These are phyloP conservation scores for Pomacea maculata DNA, from an alignment of 1,140 invertebrate genomes.

Conservation along the genomic window DNA sequence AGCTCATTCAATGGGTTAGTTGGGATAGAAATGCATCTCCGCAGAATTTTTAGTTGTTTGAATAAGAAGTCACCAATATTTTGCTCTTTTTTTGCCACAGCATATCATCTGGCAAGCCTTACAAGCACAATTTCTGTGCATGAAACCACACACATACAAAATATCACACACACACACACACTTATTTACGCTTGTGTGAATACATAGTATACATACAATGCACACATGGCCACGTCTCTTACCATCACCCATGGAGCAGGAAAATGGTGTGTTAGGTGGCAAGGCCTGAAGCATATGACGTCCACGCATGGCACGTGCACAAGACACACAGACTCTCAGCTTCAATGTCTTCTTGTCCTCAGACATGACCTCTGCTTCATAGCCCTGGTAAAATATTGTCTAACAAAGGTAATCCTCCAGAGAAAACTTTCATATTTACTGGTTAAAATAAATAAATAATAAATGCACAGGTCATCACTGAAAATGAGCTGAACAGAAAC, in stretches of 20 bases:
- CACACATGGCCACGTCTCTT: constrained; percentile 7
- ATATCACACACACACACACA: neutral
- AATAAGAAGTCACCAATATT: too few relatives aligned
- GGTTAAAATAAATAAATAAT: too few relatives aligned
- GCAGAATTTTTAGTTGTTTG: too few relatives aligned
- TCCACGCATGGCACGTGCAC: constrained; percentile 63
- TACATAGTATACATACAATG: too few relatives aligned
- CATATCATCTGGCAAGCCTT: too few relatives aligned
- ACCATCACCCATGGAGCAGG: constrained; percentile 65
- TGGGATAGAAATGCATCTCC: too few relatives aligned
- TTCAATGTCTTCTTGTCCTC: constrained; percentile 19
- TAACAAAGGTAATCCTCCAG: neutral
- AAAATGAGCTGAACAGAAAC: too few relatives aligned
- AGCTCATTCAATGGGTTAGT: too few relatives aligned
- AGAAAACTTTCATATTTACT: too few relatives aligned
- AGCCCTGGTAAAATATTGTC: constrained; percentile 46
- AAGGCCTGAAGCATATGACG: constrained; percentile 56
- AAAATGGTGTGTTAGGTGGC: constrained; percentile 49
- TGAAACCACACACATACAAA: constrained; percentile 5
- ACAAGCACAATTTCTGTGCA: neutral
- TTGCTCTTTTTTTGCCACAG: too few relatives aligned
- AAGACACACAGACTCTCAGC: constrained; percentile 60
- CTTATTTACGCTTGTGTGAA: neutral
- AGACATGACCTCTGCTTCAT: constrained; percentile 49
- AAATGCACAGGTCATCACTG: too few relatives aligned